Percentiles rank a stretch among this genome's conserved stretches.
Evolutionary conservation across 2,113 vertebrate species (phyloP).

Genomic region (Grammomys dolichurus): DNA sequence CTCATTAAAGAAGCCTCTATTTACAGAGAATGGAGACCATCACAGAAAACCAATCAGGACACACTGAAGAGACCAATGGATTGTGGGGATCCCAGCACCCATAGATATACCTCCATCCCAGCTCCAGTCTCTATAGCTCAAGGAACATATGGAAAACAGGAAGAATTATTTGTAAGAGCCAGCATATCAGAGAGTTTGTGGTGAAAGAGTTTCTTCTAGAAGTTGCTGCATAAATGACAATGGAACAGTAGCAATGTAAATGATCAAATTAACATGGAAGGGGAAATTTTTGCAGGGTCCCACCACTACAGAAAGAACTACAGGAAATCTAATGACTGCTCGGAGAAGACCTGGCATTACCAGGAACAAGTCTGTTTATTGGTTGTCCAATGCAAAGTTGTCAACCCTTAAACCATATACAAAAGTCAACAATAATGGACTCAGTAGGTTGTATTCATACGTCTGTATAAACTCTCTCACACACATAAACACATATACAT

Average conservation of each 20-base stretch:
- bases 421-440: not conserved
- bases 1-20: not conserved
- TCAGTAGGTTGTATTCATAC: not conserved
- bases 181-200: not conserved
- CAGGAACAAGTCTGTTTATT: not conserved
- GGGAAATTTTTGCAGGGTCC: not conserved
- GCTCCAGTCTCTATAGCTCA: too few relatives aligned
- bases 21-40: not conserved
- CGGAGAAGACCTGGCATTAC: not conserved
- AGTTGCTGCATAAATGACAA: not conserved
- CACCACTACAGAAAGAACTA: not conserved
- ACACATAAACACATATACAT: too few relatives aligned
- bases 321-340: not conserved
- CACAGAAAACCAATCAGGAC: not conserved
- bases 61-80: not conserved
- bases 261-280: not conserved
- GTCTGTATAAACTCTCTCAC: not conserved
- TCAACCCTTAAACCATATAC: not conserved
- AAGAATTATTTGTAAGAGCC: not conserved
- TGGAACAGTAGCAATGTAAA: not conserved
- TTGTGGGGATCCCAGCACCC: not conserved
- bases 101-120: not conserved
- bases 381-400: not conserved
- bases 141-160: not conserved
- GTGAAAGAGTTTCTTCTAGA: not conserved